Base-by-base conservation (phyloP, 2,888 invertebrate species). In the Latrodectus hesperus region DNA sequence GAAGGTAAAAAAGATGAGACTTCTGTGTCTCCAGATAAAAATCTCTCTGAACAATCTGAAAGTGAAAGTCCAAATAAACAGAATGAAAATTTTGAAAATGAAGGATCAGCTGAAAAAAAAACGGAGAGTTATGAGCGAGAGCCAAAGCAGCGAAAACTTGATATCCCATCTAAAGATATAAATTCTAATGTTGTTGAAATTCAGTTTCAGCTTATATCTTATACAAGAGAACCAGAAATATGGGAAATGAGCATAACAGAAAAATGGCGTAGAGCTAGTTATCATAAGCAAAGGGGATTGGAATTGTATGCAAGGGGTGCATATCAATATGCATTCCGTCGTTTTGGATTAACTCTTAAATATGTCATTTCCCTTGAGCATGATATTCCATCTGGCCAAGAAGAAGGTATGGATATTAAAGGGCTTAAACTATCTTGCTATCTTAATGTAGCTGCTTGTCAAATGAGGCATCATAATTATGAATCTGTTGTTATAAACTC, bases 401-500 rank as follows among this genome's bases (percentile, higher is more conserved):
- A 90, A 55, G 79, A 89, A 73, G 88, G 85, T 8, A 88, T 89
- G 88, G 87, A 90, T 68, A 89, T 89, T 49, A 89, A 86, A 67
- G 88, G 88, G 8, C 75, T 90, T 9, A 88, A 89, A 65, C 72
- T 88, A 16, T 88, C 90, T 73, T 93, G 97, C 11, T 96, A 95
- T 91, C 95, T 96, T 90, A 98, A 98, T 92, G 93, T 97, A 91
- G 96, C 97, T 0, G 95, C 95, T 72, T 96, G 97, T 91, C 95
- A 96, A 90, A 93, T 96, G 26, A 95, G 95, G 89, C 94, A 94
- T 89, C 92, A 94, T 12, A 95, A 95, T 90, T 95, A 94, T 92
- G 93, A 94, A 9, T 94, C 95, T 88, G 95, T 95, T 0, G 91
- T 96, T 53, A 93, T 94, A 65, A 93, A 96, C 14, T 96, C 93